These are phyloP conservation scores for Nylanderia fulva DNA, from an alignment of 1,140 invertebrate genomes.

Conservation along the genomic window DNA sequence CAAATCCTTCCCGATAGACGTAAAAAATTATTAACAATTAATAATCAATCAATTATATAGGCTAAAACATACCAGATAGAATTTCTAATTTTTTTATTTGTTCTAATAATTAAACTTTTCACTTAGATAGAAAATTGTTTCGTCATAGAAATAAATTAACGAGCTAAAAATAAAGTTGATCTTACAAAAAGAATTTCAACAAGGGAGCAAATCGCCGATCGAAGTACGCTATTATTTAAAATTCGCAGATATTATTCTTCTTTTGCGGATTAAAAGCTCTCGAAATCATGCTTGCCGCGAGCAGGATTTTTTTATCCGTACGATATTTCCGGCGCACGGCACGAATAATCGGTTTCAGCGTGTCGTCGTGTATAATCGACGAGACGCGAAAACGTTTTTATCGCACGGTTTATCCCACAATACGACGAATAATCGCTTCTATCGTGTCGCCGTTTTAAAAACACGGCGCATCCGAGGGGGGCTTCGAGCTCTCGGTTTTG, in stretches of 20 bases:
- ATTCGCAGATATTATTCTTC: neutral
- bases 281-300: neutral
- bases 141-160: neutral
- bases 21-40: neutral
- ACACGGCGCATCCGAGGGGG: conserved; percentile 21
- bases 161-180: neutral
- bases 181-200: too few relatives aligned
- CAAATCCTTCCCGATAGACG: neutral
- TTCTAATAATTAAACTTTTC: neutral
- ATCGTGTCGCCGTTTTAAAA: conserved; percentile 71
- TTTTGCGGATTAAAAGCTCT: conserved; percentile 1
- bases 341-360: conserved; percentile 64
- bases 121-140: neutral
- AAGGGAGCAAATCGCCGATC: neutral
- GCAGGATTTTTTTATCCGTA: conserved; percentile 46
- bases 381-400: conserved; percentile 67
- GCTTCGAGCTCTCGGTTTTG: conserved; percentile 36
- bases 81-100: neutral
- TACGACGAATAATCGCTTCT: conserved; percentile 70
- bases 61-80: neutral
- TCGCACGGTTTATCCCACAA: conserved; percentile 54
- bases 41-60: too few relatives aligned
- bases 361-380: conserved; percentile 69
- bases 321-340: conserved; percentile 30
- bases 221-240: neutral